Base-by-base conservation (phyloP, 2,888 invertebrate species). In the Exephanes ischioxanthus region DNA sequence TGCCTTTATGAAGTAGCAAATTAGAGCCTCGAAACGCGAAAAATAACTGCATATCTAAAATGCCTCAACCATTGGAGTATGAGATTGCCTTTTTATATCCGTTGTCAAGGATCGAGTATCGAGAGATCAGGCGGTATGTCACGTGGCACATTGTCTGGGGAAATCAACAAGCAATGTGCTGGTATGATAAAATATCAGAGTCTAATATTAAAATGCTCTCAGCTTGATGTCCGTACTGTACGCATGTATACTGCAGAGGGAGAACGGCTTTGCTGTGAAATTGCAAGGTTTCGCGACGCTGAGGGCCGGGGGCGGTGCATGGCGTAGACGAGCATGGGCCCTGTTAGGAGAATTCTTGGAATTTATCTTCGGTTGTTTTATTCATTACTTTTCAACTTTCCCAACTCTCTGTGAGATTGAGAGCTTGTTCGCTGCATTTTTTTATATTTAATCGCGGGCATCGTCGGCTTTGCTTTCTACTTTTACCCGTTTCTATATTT, bases 321-420 rank as follows among this genome's bases (percentile, higher is more conserved):
- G 53, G 45, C 48, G 61, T 55, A 70, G 75, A 37, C 11, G 55
- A 63, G 48, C 63, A 63, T 58, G 26, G 26, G n/a, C 9, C 19
- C 26, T 55, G 63, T 80, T 66, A 72, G 22, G 51, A 80, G 71
- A 45, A 85, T 87, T 85, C 71, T 80, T 68, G 71, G 75, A 85
- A 87, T 80, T 77, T 85, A 80, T 87, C 80, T 77, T 83, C 37
- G 70, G 75, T 82, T 82, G 75, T 85, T 80, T 73, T 85, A 83
- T 83, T 83, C 80, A 83, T 85, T 87, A 83, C 63, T 41, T 83
- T 79, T 70, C 67, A 45, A 83, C 53, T 70, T 85, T 78, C 66
- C 45, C 85, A 61, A 80, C 75, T 79, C 26, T 33, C n/a, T 71
- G 75, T 63, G 70, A 75, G 53, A 22, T 71, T 33, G 53, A 41